A percentile compares a stretch with the other conserved stretches of the same genome.
phyloP scores from a whole-genome alignment of 2,888 invertebrate species.

The Nemurella pictetii region DNA sequence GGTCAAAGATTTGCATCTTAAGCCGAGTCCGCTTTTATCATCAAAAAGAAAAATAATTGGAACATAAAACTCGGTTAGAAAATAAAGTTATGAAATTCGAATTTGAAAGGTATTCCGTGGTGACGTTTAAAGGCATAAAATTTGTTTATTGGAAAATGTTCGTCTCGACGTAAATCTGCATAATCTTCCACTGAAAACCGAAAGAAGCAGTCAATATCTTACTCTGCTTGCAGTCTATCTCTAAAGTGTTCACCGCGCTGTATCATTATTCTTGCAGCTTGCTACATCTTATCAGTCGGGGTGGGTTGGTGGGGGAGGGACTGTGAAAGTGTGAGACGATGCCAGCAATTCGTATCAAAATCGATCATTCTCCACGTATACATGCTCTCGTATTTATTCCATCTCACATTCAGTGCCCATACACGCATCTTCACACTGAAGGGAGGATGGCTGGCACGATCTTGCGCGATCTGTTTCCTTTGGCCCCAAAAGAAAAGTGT shows the following conservation, averaged over 20 bases:
- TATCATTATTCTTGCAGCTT: background rate
- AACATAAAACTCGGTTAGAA: background rate
- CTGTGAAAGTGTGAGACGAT: background rate
- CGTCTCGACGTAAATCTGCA: no score
- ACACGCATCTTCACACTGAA: background rate
- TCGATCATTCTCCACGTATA: background rate
- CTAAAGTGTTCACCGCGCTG: background rate
- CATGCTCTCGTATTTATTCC: background rate
- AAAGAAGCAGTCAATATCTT: background rate
- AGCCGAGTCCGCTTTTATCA: background rate
- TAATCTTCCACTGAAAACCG: no score
- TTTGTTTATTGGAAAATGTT: no score
- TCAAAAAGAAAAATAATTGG: background rate
- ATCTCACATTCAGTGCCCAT: background rate
- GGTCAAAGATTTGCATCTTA: background rate
- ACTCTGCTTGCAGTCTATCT: background rate
- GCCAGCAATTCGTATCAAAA: background rate
- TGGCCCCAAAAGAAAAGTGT: background rate
- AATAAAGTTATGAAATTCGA: no score
- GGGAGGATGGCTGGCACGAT: background rate
- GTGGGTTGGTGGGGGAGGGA: background rate
- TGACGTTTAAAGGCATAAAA: no score
- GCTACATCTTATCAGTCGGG: background rate
- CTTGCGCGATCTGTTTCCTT: background rate
- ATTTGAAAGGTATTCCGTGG: no score